Percentiles rank a stretch among this genome's conserved stretches.
Conservation (phyloP, 2,888 invertebrate genomes). For the Zootermopsis nevadensis region DNA sequence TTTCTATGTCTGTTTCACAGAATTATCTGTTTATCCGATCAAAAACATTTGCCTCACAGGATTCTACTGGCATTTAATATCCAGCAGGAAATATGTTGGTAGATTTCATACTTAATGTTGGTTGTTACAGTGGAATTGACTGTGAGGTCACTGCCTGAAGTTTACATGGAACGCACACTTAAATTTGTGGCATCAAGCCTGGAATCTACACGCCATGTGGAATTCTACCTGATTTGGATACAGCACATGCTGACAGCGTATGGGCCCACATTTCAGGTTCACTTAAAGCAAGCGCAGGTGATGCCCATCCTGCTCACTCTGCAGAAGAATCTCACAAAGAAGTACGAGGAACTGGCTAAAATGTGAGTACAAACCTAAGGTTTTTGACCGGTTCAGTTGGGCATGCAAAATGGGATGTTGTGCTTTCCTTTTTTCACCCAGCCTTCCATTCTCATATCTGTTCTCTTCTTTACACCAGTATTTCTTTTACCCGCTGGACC, state of each 20-base stretch:
- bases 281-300: conserved; percentile 67
- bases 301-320: conserved; percentile 76
- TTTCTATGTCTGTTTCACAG: too few relatives aligned
- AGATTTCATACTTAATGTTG: too few relatives aligned
- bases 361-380: conserved; percentile 73
- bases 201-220: conserved; percentile 84
- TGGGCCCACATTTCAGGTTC: conserved; percentile 62
- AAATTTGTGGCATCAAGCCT: conserved; percentile 77
- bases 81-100: too few relatives aligned
- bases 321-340: conserved; percentile 82
- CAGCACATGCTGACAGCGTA: conserved; percentile 74
- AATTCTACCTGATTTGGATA: conserved; percentile 89
- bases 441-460: neutral
- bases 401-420: neutral
- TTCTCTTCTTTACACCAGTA: neutral
- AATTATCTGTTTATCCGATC: too few relatives aligned
- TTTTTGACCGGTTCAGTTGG: neutral
- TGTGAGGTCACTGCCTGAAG: conserved; percentile 74
- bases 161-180: conserved; percentile 81
- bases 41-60: too few relatives aligned
- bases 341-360: conserved; percentile 84
- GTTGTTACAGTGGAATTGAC: conserved; percentile 79
- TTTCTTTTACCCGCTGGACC: neutral
- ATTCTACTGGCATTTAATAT: too few relatives aligned
- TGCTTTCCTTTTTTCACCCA: neutral